A percentile compares a stretch with the other conserved stretches of the same genome.
phyloP scores from a whole-genome alignment of 2,113 vertebrate species.

The Ardeotis arabs region DNA sequence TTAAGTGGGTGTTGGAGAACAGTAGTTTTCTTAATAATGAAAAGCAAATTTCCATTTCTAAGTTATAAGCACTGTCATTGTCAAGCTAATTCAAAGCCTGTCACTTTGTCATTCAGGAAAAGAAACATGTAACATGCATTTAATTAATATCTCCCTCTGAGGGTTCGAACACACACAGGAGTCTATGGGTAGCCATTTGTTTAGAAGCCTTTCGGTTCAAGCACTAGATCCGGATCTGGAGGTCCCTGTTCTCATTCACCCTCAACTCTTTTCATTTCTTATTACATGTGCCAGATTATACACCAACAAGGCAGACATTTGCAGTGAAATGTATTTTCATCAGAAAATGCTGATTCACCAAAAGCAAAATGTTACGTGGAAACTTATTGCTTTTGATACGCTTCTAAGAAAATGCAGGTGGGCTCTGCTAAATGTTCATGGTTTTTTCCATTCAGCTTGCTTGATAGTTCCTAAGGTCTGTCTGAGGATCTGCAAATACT shows the following conservation, averaged over 20 bases:
- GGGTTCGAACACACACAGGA: not conserved
- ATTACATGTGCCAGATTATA: not conserved
- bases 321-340: not conserved
- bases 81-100: slow-evolving; percentile 40
- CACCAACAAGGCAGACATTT: not conserved
- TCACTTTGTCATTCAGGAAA: slow-evolving; percentile 47
- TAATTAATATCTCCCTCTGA: slow-evolving; percentile 48
- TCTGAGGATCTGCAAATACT: not conserved
- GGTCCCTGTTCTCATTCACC: not conserved
- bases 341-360: slow-evolving; percentile 34
- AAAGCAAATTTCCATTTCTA: slow-evolving; percentile 51
- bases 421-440: not conserved
- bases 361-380: not conserved
- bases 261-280: not conserved
- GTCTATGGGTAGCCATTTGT: not conserved
- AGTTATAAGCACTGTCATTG: slow-evolving; percentile 23
- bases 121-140: slow-evolving; percentile 43
- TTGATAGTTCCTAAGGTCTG: not conserved
- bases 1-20: slow-evolving; percentile 23
- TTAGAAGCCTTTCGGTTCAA: not conserved
- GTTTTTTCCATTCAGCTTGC: not conserved
- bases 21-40: slow-evolving; percentile 50
- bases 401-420: not conserved
- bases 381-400: not conserved
- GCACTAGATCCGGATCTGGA: not conserved